Base-by-base conservation (phyloP, 2,113 vertebrate genomes). In the Nothoprocta pentlandii region DNA sequence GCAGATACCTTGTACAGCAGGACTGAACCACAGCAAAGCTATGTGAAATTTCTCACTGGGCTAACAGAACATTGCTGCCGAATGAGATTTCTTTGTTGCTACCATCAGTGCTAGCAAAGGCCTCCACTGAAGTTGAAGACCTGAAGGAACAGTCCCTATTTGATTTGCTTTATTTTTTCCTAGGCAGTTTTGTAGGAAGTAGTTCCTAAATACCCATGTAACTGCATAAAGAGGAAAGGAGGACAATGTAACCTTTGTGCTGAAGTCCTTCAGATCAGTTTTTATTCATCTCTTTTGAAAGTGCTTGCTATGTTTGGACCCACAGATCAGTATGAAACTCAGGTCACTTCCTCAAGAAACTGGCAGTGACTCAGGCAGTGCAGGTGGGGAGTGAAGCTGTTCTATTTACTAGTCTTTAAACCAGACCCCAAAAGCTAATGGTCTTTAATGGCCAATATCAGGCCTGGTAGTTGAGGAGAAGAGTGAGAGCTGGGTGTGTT, bases 191-290 rank as follows among this genome's bases (percentile, higher is more conserved):
- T 94, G 21, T 59, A 41, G 46, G 71, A 88, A 93, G 87, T 3
- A 63, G 69, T 96, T 92, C 76, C 79, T 46, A 88, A 81, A 85
- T 51, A 21, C 68, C 92, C 88, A 70, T n/a, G n/a, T 84, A 94
- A 85, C 46, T 77, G 81, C 67, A 59, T 93, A 91, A 85, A 84
- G 66, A 94, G 15, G 51, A 70, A 74, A 79, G 4, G 47, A 39
- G 53, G 58, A 95, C 80, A 92, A 84, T 79, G 80, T 76, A 51
- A 81, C 73, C 77, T 79, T 92, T 93, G 92, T 96, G 86, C 62
- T 79, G n/a, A 89, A 95, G 79, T 84, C 53, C 86, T 82, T 80
- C 79, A 56, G 77, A 87, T 92, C 91, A 62, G 77, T 67, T 90
- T 94, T 75, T 80, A 54, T 86, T 86, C 88, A 84, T 93, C 66